phyloP scores from a whole-genome alignment of 2,113 vertebrate species.

The Phrynosoma blainvillii region DNA sequence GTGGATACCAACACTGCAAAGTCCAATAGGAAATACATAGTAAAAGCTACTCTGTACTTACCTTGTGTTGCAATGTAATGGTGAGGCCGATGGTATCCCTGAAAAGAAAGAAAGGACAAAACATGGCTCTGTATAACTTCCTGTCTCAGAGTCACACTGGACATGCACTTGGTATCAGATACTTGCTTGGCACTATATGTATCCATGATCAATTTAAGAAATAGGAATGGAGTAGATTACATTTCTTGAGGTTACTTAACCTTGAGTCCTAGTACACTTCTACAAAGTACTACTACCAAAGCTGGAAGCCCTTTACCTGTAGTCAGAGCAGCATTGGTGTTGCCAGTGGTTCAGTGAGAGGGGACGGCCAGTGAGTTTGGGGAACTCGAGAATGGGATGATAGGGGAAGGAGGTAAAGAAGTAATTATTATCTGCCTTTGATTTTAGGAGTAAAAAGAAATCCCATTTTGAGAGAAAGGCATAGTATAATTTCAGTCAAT shows the following conservation, averaged over 20 bases:
- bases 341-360: too few species aligned
- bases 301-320: too few species aligned
- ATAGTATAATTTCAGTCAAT: too few species aligned
- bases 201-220: background rate
- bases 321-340: too few species aligned
- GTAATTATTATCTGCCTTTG: background rate
- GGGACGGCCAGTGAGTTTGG: too few species aligned
- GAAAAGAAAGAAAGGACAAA: slow-evolving; percentile 35
- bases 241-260: background rate
- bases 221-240: background rate
- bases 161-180: background rate
- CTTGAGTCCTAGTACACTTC: too few species aligned
- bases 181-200: background rate
- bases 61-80: slow-evolving; percentile 92
- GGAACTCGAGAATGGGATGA: background rate
- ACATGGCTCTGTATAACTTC: background rate
- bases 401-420: background rate
- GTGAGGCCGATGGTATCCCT: slow-evolving; percentile 88
- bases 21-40: too few species aligned
- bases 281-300: too few species aligned
- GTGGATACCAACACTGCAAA: too few species aligned
- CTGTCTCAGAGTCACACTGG: background rate
- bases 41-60: slow-evolving; percentile 60
- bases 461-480: too few species aligned
- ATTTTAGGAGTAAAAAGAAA: background rate